Evolutionary conservation across 2,888 invertebrate species (phyloP).

Genomic region (Cactoblastis cactorum): DNA sequence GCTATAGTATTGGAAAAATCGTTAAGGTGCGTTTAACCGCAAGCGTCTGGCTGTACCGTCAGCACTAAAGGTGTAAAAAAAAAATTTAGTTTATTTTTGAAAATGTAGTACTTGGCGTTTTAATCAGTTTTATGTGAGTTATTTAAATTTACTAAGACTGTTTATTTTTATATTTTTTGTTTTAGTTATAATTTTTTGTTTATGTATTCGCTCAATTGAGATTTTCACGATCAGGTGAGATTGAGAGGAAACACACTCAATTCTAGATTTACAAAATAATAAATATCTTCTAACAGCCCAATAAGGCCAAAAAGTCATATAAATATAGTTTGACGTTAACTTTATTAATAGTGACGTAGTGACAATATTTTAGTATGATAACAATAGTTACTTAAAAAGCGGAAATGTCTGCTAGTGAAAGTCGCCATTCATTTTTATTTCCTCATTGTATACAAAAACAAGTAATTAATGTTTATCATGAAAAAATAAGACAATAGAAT

Average conservation of each 20-base stretch:
- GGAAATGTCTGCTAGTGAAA: conserved; percentile 10
- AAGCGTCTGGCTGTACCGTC: conserved; percentile 36
- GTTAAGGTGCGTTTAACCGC: conserved; percentile 60
- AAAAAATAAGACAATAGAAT: not conserved
- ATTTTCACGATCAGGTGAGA: too few species aligned
- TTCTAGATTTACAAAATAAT: not conserved
- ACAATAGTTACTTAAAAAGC: conserved; percentile 2
- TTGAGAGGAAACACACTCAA: too few species aligned
- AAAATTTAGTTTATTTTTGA: not conserved
- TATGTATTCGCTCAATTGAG: too few species aligned
- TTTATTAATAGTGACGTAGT: not conserved
- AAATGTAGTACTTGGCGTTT: too few species aligned
- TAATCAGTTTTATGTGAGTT: too few species aligned
- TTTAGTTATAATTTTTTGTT: too few species aligned
- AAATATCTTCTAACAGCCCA: too few species aligned
- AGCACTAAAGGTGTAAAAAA: conserved; percentile 27
- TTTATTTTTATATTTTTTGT: too few species aligned
- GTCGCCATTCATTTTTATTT: conserved; percentile 2
- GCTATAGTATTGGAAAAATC: conserved; percentile 61
- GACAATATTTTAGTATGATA: not conserved
- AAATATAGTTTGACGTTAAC: not conserved
- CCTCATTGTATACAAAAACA: not conserved
- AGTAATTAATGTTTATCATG: conserved; percentile 1
- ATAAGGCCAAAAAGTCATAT: not conserved
- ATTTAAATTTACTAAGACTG: too few species aligned